A percentile compares a stretch with the other conserved stretches of the same genome.
Conservation (phyloP, 2,888 invertebrate genomes). For the Hypselothyrea guttata region DNA sequence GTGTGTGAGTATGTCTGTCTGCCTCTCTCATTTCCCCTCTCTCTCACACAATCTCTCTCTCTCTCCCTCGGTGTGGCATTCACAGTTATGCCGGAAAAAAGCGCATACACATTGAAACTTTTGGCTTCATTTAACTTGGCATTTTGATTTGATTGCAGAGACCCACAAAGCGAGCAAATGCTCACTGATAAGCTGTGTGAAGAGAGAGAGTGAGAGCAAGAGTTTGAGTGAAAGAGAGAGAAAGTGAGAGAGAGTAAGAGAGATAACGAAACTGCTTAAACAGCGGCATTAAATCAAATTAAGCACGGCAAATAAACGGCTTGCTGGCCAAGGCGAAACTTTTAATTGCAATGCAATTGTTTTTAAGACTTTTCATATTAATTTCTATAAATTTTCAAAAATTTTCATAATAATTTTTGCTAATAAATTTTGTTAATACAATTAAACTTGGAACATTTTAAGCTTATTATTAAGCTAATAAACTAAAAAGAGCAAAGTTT, state of each 20-base stretch:
- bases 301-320: constrained; percentile 38
- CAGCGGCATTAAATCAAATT: constrained; percentile 63
- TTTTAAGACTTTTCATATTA: constrained; percentile 18
- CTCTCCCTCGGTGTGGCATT: no score
- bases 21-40: no score
- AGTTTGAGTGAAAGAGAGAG: not conserved
- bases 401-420: constrained; percentile 3
- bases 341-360: constrained; percentile 59
- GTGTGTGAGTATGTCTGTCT: constrained; percentile 6
- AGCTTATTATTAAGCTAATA: no score
- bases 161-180: not conserved
- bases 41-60: no score
- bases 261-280: not conserved
- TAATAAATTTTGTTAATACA: no score
- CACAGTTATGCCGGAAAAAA: constrained; percentile 39
- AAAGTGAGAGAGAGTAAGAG: not conserved
- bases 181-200: not conserved
- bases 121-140: constrained; percentile 61
- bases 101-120: constrained; percentile 47
- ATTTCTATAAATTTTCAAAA: constrained; percentile 18
- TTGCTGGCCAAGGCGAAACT: constrained; percentile 34
- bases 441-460: no score
- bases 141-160: constrained; percentile 63
- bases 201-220: not conserved
- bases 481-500: no score